Evolutionary conservation across 2,113 vertebrate species (phyloP).

Genomic region (Silurus asotus): DNA sequence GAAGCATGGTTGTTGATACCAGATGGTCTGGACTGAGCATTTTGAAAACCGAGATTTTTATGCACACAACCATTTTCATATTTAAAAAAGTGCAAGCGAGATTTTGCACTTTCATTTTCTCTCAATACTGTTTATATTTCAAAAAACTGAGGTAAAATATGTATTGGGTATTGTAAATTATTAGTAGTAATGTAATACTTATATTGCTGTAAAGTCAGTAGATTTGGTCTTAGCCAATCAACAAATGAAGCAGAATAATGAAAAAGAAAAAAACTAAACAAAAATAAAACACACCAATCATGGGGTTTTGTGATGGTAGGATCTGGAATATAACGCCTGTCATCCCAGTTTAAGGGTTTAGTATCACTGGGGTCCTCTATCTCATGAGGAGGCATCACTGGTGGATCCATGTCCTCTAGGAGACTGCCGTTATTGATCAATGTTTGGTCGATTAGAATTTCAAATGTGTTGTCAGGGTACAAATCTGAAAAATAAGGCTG

Average conservation of each 20-base stretch:
- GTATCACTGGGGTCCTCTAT: constrained; percentile 48
- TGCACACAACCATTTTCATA: no score
- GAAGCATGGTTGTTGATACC: no score
- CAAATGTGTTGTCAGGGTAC: constrained; percentile 59
- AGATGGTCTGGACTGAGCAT: no score
- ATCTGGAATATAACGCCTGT: constrained; percentile 47
- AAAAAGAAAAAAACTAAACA: background rate
- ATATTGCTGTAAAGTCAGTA: background rate
- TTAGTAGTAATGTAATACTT: background rate
- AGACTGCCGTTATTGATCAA: constrained; percentile 58
- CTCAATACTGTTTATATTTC: background rate
- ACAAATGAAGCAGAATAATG: background rate
- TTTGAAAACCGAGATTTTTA: no score
- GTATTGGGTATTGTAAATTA: background rate
- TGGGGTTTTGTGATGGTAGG: constrained; percentile 46
- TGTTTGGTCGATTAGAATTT: constrained; percentile 60
- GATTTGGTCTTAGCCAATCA: background rate
- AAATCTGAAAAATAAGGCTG: constrained; percentile 46
- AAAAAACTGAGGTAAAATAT: background rate
- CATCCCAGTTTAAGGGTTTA: constrained; percentile 53
- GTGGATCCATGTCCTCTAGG: constrained; percentile 51
- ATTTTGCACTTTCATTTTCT: background rate
- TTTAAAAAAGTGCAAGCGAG: background rate
- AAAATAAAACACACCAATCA: constrained; percentile 44
- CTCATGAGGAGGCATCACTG: constrained; percentile 47